Conservation (phyloP, 2,113 vertebrate genomes). For the Thinocorus orbignyianus region DNA sequence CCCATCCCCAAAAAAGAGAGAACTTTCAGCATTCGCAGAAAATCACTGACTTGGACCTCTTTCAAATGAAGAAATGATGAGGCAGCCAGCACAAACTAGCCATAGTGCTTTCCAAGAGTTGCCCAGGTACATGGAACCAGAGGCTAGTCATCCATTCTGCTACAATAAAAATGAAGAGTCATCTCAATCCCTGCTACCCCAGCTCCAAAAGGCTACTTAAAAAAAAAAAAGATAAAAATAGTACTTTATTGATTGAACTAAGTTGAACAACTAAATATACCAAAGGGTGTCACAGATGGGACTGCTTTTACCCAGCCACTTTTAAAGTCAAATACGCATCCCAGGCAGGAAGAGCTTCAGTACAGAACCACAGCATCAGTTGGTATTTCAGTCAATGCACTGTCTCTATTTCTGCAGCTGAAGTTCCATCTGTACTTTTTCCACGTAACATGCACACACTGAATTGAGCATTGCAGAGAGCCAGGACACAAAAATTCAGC, state of each 20-base stretch:
- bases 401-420: background rate
- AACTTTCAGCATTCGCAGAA: background rate
- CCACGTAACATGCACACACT: background rate
- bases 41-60: background rate
- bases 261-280: background rate
- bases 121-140: background rate
- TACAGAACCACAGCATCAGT: background rate
- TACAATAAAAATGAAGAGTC: background rate
- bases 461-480: background rate
- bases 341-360: background rate
- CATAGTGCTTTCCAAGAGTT: background rate
- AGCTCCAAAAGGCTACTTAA: background rate
- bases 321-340: background rate
- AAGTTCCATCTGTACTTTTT: background rate
- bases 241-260: background rate
- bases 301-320: background rate
- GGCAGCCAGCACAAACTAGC: background rate
- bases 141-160: background rate
- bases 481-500: background rate
- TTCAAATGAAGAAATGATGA: background rate
- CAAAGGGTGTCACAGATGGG: background rate
- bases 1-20: background rate
- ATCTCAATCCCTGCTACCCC: background rate
- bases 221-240: background rate
- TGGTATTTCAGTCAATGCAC: background rate